Base-by-base conservation (phyloP, 1,140 invertebrate genomes). In the Eumeta japonica region DNA sequence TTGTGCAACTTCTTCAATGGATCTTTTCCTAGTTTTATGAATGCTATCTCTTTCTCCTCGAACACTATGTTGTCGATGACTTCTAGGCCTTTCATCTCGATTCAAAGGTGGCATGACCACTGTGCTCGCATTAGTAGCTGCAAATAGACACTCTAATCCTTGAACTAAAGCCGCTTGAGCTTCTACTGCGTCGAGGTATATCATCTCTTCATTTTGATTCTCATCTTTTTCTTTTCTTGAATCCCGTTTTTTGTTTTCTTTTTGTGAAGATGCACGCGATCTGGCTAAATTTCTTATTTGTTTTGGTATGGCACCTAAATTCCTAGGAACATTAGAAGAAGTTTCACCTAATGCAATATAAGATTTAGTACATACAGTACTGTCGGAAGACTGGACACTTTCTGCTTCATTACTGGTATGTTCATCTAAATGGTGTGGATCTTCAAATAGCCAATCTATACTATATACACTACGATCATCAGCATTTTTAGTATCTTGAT, bases 241-340 rank as follows among this genome's bases (percentile, higher is more conserved):
- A 52, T 77, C 62, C 59, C 57, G 59, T 52, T 78, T 62, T 57
- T 75, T 71, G 50, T 77, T 76, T 52, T 77, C 66, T 60, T 77
- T 65, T 46, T 66, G 58, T 9, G 75, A 66, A 28, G 73, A 74
- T 49, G 72, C 60, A 54, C 77, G 55, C 16, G 67, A 68, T 50
- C 75, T 66, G 18, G 63, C 58, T 49, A 71, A 46, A 48, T 71
- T 75, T 62, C 73, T 76, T 48, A 75, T 77, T 60, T 83, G 82
- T 53, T 88, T 89, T 15, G 86, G 86, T 50, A 88, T 87, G 24
- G 86, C 86, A 10, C 87, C 87, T 46, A 88, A 80, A 54, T 83
- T 80, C 62, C 77, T 78, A 53, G 71, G 72, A 43, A 70, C 65
- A 20, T 70, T 74, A 9, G 57, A 55, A 13, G 68, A 70, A n/a